Evolutionary conservation across 2,888 invertebrate species (phyloP).

Genomic region (Scaeva pyrastri): DNA sequence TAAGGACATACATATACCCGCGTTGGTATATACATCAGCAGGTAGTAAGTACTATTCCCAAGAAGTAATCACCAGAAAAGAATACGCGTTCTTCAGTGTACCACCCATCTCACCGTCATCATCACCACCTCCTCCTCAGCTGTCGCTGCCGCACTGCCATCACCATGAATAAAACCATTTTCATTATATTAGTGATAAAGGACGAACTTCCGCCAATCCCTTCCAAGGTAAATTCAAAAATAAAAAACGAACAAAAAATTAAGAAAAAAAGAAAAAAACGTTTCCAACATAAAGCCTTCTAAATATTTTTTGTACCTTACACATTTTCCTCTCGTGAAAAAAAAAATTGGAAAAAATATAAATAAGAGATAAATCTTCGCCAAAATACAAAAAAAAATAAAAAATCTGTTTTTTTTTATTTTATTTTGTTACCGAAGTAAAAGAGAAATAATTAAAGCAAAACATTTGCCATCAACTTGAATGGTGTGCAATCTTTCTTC

Average conservation of each 20-base stretch:
- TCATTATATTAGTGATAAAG: slow-evolving; percentile 51
- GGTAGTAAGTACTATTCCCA: background rate
- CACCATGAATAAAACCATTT: slow-evolving; percentile 42
- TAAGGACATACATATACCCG: too few species aligned
- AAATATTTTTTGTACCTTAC: slow-evolving; percentile 31
- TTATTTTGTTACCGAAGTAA: slow-evolving; percentile 32
- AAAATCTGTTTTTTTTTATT: slow-evolving; percentile 31
- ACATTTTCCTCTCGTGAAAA: slow-evolving; percentile 15
- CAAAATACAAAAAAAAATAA: slow-evolving; percentile 39
- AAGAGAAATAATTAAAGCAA: slow-evolving; percentile 74
- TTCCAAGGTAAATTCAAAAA: background rate
- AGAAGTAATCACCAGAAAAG: background rate
- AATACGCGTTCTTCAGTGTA: background rate
- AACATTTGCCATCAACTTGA: slow-evolving; percentile 73
- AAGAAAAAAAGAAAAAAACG: background rate
- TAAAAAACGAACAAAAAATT: slow-evolving; percentile 3
- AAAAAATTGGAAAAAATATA: slow-evolving; percentile 43
- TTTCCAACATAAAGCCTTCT: slow-evolving; percentile 31
- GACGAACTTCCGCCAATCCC: slow-evolving; percentile 36
- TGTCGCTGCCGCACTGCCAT: background rate
- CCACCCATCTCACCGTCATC: too few species aligned
- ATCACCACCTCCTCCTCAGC: too few species aligned
- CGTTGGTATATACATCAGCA: too few species aligned
- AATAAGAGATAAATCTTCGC: slow-evolving; percentile 56
- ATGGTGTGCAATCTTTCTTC: slow-evolving; percentile 51